Conservation (phyloP, 2,888 invertebrate species). For the Congeria kusceri region DNA sequence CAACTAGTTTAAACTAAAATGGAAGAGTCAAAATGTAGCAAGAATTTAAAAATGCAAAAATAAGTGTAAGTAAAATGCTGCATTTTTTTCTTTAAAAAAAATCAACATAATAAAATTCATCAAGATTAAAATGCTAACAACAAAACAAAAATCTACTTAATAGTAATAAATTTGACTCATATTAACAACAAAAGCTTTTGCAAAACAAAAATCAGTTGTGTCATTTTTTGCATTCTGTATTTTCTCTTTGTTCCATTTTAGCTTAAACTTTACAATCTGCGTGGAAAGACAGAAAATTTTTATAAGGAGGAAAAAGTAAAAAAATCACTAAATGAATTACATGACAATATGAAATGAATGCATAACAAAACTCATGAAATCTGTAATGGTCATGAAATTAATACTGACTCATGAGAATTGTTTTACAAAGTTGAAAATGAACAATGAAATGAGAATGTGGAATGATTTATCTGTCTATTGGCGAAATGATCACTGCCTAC, state of each 20-base stretch:
- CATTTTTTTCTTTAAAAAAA: no score
- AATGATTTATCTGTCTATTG: conserved; percentile 52
- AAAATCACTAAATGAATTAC: conserved; percentile 17
- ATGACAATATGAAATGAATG: conserved; percentile 41
- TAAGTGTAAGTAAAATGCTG: conserved; percentile 4
- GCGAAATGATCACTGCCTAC: conserved; percentile 15
- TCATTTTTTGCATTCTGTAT: no score
- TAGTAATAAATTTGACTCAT: no score
- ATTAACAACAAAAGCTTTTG: no score
- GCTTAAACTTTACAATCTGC: conserved; percentile 35
- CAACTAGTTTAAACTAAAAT: conserved; percentile 29
- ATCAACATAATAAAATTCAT: no score
- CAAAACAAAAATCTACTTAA: no score
- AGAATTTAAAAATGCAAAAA: background rate
- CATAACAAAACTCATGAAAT: conserved; percentile 66
- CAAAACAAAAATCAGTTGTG: no score
- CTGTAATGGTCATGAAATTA: conserved; percentile 60
- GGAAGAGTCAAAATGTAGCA: conserved; percentile 3
- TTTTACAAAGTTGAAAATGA: conserved; percentile 40
- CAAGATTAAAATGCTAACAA: no score
- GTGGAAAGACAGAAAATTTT: conserved; percentile 49
- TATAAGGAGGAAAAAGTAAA: conserved; percentile 20
- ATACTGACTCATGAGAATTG: conserved; percentile 68
- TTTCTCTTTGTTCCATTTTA: conserved; percentile 26
- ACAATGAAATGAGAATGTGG: conserved; percentile 56